These are phyloP conservation scores for Drosophila rellima DNA, from an alignment of 2,888 invertebrate species.

Conservation along the genomic window DNA sequence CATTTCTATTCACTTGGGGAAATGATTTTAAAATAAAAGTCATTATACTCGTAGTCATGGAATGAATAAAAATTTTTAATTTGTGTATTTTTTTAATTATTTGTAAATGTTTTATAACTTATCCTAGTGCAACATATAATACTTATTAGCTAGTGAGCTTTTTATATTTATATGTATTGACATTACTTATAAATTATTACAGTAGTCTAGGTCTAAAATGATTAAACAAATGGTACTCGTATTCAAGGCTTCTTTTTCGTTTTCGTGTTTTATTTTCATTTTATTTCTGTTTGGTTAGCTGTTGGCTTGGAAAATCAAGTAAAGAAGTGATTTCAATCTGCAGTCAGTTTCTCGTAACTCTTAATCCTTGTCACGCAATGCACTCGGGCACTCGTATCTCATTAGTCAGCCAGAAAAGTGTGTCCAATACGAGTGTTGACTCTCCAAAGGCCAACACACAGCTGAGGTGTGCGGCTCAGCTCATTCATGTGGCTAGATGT, in stretches of 20 bases:
- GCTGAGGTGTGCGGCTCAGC: conserved; percentile 5
- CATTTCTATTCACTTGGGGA: conserved; percentile 7
- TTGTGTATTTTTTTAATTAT: too few relatives aligned
- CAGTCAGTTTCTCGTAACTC: neutral
- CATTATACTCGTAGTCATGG: neutral
- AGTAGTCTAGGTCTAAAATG: too few relatives aligned
- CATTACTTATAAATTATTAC: too few relatives aligned
- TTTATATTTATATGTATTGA: too few relatives aligned
- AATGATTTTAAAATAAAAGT: neutral
- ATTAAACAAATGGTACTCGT: too few relatives aligned
- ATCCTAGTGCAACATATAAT: too few relatives aligned
- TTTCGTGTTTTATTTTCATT: too few relatives aligned
- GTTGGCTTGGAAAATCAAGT: too few relatives aligned
- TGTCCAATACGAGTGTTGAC: neutral
- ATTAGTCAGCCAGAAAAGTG: conserved; percentile 10
- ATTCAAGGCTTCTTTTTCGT: too few relatives aligned
- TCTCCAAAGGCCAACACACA: neutral
- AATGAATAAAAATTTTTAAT: neutral
- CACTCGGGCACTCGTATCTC: conserved; percentile 7
- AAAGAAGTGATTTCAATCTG: neutral
- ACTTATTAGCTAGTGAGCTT: too few relatives aligned
- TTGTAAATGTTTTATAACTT: too few relatives aligned
- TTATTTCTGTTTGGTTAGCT: too few relatives aligned
- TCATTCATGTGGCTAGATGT: conserved; percentile 15
- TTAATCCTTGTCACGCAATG: conserved; percentile 1